Conservation (phyloP, 2,113 vertebrate species). For the Xiphias gladius region DNA sequence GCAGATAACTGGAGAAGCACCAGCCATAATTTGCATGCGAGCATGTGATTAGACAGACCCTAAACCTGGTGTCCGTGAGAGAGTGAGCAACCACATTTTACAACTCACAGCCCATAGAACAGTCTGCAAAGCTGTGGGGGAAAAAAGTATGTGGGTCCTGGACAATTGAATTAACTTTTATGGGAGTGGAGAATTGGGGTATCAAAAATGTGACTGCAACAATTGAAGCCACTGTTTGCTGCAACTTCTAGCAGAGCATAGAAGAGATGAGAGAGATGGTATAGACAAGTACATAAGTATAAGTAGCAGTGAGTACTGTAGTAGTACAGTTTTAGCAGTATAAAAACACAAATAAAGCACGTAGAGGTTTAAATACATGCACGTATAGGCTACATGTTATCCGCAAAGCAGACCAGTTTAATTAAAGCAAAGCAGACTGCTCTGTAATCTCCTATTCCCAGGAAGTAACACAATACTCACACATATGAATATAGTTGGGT, state of each 20-base stretch:
- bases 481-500: slow-evolving; percentile 5
- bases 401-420: slow-evolving; percentile 29
- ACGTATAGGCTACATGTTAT: slow-evolving; percentile 25
- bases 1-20: slow-evolving; percentile 41
- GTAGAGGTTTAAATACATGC: slow-evolving; percentile 18
- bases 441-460: slow-evolving; percentile 37
- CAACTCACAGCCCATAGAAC: slow-evolving; percentile 39
- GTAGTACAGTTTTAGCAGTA: slow-evolving; percentile 1
- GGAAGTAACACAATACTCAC: slow-evolving; percentile 26
- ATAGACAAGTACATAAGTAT: not conserved
- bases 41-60: slow-evolving; percentile 41
- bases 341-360: slow-evolving; percentile 22
- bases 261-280: not conserved
- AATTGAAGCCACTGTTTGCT: slow-evolving; percentile 59
- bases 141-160: slow-evolving; percentile 27
- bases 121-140: slow-evolving; percentile 55
- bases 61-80: slow-evolving; percentile 59
- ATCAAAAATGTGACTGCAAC: slow-evolving; percentile 62
- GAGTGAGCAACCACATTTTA: slow-evolving; percentile 39
- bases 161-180: slow-evolving; percentile 72
- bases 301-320: not conserved
- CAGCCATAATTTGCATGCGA: slow-evolving; percentile 44
- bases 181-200: slow-evolving; percentile 55
- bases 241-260: slow-evolving; percentile 6
- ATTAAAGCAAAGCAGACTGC: slow-evolving; percentile 57